Base-by-base conservation (phyloP, 2,888 invertebrate species). In the Gari tellinella region DNA sequence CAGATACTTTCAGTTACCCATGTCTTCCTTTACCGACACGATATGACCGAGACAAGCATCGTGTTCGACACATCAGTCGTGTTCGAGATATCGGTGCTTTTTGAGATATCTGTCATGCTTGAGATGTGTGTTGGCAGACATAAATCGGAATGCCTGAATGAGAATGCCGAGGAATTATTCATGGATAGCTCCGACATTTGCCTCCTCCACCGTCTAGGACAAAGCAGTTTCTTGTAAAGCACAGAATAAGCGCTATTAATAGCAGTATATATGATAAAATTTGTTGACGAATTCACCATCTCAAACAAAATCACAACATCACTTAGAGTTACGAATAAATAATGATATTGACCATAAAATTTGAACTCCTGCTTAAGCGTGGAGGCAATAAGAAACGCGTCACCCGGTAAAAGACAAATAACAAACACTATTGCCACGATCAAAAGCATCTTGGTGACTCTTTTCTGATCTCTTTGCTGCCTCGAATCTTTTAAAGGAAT, bases 191-290 rank as follows among this genome's bases (percentile, higher is more conserved):
- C n/a, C n/a, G n/a, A n/a, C n/a, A n/a, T n/a, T n/a, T n/a, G n/a
- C n/a, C n/a, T n/a, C n/a, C n/a, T n/a, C n/a, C 10, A 10, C 31
- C 19, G 17, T 31, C 57, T 45, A 15, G 45, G 51, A 52, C 75
- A 70, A 38, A 75, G 70, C 25, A 64, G 37, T 5, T n/a, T 19
- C 25, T 23, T 15, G 31, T 68, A 76, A 1, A 49, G 43, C 0
- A 37, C 25, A 1, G 60, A 53, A 45, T 72, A 76, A 19, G 67
- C 45, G 31, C 49, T 52, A 48, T 62, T 76, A 2, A 55, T 25
- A 2, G 55, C 41, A 67, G 72, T 76, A 49, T 76, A 76, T 12
- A 76, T 67, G 23, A 76, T 38, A 46, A 76, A 76, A 40, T 76
- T 76, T 2, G 64, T 56, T 0, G 76, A 72, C 8, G 76, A 72